Percentiles rank a stretch among this genome's conserved stretches.
These are phyloP conservation scores for Macrostomum cliftonense DNA, from an alignment of 2,888 invertebrate species.

Conservation along the genomic window DNA sequence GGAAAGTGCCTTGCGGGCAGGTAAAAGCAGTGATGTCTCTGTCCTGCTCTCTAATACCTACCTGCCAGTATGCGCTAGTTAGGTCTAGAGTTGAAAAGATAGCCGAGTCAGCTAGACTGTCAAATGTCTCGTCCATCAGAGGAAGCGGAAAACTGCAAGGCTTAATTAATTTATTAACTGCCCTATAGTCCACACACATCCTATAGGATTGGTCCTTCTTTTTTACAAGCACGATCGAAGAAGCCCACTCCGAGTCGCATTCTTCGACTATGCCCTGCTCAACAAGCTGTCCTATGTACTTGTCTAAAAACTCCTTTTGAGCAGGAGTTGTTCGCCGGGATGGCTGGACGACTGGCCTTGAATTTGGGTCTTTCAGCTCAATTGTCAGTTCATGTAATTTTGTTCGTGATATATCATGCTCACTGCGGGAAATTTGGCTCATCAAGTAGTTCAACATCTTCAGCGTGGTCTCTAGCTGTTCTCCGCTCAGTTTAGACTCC, in stretches of 20 bases:
- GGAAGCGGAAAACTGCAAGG: conserved; percentile 1
- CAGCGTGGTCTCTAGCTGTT: too few relatives aligned
- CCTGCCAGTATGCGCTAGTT: conserved; percentile 2
- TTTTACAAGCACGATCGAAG: conserved; percentile 1
- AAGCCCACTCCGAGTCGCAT: background rate
- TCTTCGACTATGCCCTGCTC: background rate
- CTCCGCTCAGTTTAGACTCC: too few relatives aligned
- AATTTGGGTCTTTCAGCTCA: too few relatives aligned
- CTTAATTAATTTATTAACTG: conserved; percentile 1
- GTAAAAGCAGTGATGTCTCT: conserved; percentile 3
- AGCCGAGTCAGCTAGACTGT: background rate
- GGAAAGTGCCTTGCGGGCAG: conserved; percentile 2
- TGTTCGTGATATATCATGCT: too few relatives aligned
- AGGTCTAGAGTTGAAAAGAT: conserved; percentile 2
- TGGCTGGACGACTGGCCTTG: too few relatives aligned
- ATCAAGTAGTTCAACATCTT: too few relatives aligned
- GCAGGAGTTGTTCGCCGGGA: too few relatives aligned
- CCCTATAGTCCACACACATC: conserved; percentile 2
- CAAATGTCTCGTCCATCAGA: background rate
- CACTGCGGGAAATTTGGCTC: too few relatives aligned
- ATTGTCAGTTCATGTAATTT: too few relatives aligned
- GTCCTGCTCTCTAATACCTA: background rate
- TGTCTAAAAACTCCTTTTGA: too few relatives aligned
- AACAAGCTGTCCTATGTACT: background rate
- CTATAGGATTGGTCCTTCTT: conserved; percentile 5